Base-by-base conservation (phyloP, 1,140 invertebrate genomes). In the Leptinotarsa lineolata region DNA sequence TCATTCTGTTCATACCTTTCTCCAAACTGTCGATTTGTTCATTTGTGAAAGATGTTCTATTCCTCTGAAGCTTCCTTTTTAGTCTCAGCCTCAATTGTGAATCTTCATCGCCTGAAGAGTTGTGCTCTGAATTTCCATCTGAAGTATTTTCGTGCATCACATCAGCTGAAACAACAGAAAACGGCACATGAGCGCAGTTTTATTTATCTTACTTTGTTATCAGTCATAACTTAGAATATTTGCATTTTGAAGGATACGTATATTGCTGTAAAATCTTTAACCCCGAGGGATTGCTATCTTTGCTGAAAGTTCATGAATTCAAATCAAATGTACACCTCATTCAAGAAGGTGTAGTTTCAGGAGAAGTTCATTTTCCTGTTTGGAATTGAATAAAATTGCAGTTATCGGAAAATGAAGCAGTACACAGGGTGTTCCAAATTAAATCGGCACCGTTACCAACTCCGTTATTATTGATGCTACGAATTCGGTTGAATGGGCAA, bases 1-100 rank as follows among this genome's bases (percentile, higher is more conserved):
- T 39, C 8, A 39, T 22, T 3, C 2, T 39, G 12, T 45, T 65
- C 65, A 77, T 84, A 97, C 96, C 96, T 93, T 98, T 97, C 87
- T 99, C 98, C 72, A 99, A 88, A 77, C 95, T 96, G 85, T 99
- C 98, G 79, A 99, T 98, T 87, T 99, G 98, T 81, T 99, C 96
- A 83, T 98, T 98, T 76, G 96, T 98, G 86, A 99, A 99, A 72
- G 97, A 99, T 70, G 98, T 99, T 79, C 98, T 89, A 86, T 99
- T 99, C 76, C 98, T 89, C 86, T 99, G 98, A 72, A 99, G 89
- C 87, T 99, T 99, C 81, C 97, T 87, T 86, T 99, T 99, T 13
- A 98, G 89, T 75, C 95, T 89, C 61, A 98, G 86, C 74, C 95
- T 87, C 3, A 94, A 92, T 79, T 95, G 94, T 78, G 95, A 93